Percentiles rank a stretch among this genome's conserved stretches.
phyloP scores from a whole-genome alignment of 2,888 invertebrate species.

The Scelioninae gen. 1 region DNA sequence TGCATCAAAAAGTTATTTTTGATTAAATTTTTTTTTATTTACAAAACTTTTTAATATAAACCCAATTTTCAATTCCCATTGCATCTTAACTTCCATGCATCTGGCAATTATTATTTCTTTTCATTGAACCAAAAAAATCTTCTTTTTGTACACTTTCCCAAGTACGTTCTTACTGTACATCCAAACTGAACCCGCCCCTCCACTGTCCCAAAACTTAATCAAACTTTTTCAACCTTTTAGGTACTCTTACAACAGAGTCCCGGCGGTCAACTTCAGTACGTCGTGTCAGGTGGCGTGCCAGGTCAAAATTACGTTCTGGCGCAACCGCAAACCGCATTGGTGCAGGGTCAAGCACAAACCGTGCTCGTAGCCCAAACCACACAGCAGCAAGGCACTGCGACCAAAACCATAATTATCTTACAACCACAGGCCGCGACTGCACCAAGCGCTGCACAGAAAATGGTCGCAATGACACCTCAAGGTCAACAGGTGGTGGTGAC shows the following conservation, averaged over 20 bases:
- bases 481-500: slow-evolving; percentile 88
- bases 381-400: slow-evolving; percentile 87
- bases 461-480: slow-evolving; percentile 88
- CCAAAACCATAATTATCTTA: slow-evolving; percentile 89
- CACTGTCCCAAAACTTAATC: no score
- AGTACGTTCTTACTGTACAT: no score
- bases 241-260: slow-evolving; percentile 81
- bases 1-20: no score
- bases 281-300: slow-evolving; percentile 85
- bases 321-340: slow-evolving; percentile 87
- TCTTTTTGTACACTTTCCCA: no score
- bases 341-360: slow-evolving; percentile 87
- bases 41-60: no score
- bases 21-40: no score
- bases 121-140: no score
- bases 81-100: no score
- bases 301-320: slow-evolving; percentile 89
- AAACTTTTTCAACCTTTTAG: slow-evolving; percentile 56
- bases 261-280: slow-evolving; percentile 86
- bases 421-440: slow-evolving; percentile 86
- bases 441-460: slow-evolving; percentile 84
- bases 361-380: slow-evolving; percentile 88
- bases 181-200: no score
- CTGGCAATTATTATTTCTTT: no score
- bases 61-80: no score